Evolutionary conservation across 2,797 vertebrate genomes (phyloP), one percentile per base, ranked within the genome.

Genomic region (Mormyrus proboscirostris): DNA sequence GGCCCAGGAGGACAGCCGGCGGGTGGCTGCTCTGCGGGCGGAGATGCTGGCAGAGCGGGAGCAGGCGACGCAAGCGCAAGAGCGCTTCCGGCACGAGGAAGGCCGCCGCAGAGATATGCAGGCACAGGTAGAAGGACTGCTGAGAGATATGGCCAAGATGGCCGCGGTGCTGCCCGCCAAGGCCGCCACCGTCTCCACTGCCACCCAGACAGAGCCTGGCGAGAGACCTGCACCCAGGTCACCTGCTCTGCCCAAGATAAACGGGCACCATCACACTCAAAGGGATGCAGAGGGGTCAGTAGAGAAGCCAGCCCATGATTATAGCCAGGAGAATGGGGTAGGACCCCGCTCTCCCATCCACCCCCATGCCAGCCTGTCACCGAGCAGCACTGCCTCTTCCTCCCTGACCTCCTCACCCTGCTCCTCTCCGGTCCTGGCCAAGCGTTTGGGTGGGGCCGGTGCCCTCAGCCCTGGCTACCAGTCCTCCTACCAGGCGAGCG

Each of bases 331-430:
- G 76, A 93, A 82, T 0, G 0, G 92, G 2, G 97, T 97, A 1
- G 95, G 93, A 89, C 91, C 92, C 0, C 96, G 96, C 91, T 95
- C 95, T 0, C 95, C 95, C 0, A 93, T 93, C 55, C 94, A 95
- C 12, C 88, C 92, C 92, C 91, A 95, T 41, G 91, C 96, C 16
- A 91, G 96, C 2, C 93, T 94, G 59, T 99, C 99, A 9, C 99
- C 98, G 55, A 95, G 97, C 92, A 95, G 97, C 95, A 98, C 98
- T 0, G 97, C 98, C 41, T 96, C 98, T 55, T 99, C 98, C 85
- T 99, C 98, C 0, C 97, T 99, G 38, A 97, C 97, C 0, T 98
- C 98, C 5, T 99, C 98, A 1, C 99, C 99, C 4, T 96, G 98
- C 92, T 99, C 98, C 12, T 99, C 99, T 0, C 98, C 99, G 0